Base-by-base conservation (phyloP, 2,888 invertebrate species). In the Meloe dianella region DNA sequence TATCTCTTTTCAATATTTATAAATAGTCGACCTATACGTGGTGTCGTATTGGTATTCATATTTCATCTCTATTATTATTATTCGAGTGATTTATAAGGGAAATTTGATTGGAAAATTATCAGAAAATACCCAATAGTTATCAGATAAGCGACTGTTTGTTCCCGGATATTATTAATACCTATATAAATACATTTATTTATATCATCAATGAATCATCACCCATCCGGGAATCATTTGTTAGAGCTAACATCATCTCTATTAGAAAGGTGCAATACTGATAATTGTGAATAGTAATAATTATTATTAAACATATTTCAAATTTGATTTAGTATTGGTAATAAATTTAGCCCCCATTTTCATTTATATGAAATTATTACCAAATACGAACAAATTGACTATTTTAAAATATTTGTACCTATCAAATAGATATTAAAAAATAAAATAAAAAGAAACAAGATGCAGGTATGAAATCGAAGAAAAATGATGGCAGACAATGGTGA, bases 401-500 rank as follows among this genome's bases (percentile, higher is more conserved):
- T 32, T 6, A 32, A 7, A 32, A 32, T 1, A 32, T 32, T 14
- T 5, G 5, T 38, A 5, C n/a, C n/a, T n/a, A n/a, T n/a, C n/a
- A n/a, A n/a, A 17, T 17, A 22, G 14, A 24, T 14, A 24, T 6
- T 17, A 30, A 27, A 17, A 62, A 20, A n/a, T 65, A 71, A 72
- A 71, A 64, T 68, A 70, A 59, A 70, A 71, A 70, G 68, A 68
- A 66, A 69, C 60, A 72, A 74, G 74, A 74, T 73, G 71, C 73
- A 68, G 57, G 54, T 58, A 24, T 61, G n/a, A 27, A 70, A 73
- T 74, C 74, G 70, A 73, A 71, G 62, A 73, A 73, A 17, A 41
- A 41, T 41, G 71, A 74, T 69, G 71, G 70, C 74, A 77, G 76
- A 79, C 80, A 78, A 79, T 79, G 75, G 77, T 78, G 79, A 80